Percentiles rank a stretch among this genome's conserved stretches.
Conservation (phyloP, 2,888 invertebrate species). For the Sesia apiformis region DNA sequence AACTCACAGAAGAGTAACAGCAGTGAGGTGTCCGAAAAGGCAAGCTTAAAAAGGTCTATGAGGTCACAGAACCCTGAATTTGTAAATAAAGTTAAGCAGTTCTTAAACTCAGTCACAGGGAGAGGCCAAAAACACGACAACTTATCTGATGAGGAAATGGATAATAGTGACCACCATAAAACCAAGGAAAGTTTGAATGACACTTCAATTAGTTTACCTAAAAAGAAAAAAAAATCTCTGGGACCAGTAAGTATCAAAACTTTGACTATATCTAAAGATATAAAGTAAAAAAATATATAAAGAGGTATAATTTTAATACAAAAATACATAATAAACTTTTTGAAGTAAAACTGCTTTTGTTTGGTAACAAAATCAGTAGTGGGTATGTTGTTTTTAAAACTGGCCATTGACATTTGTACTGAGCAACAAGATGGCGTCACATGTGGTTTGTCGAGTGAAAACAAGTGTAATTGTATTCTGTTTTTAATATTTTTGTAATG, state of each 20-base stretch:
- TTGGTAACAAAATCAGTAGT: too few relatives aligned
- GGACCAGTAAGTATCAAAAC: slow-evolving; percentile 12
- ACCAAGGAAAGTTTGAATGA: slow-evolving; percentile 9
- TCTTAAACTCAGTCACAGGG: slow-evolving; percentile 70
- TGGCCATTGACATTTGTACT: too few relatives aligned
- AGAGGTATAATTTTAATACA: too few relatives aligned
- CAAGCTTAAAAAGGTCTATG: slow-evolving; percentile 63
- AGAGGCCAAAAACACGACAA: slow-evolving; percentile 42
- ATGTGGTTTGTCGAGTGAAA: too few relatives aligned
- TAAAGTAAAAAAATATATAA: too few relatives aligned
- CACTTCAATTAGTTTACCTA: slow-evolving; percentile 14
- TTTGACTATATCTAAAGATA: too few relatives aligned
- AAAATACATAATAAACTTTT: too few relatives aligned
- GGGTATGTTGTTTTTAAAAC: too few relatives aligned
- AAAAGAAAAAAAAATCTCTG: slow-evolving; percentile 22
- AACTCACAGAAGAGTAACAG: slow-evolving; percentile 48
- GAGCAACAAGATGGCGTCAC: too few relatives aligned
- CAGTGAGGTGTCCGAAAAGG: slow-evolving; percentile 52
- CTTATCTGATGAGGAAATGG: slow-evolving; percentile 27
- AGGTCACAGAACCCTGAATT: slow-evolving; percentile 78
- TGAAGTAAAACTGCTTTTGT: too few relatives aligned
- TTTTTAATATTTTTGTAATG: too few relatives aligned
- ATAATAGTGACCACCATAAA: neutral
- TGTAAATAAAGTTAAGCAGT: slow-evolving; percentile 76
- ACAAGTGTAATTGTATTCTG: too few relatives aligned